These are phyloP conservation scores for Bombus huntii DNA, from an alignment of 1,140 invertebrate species.

Conservation along the genomic window DNA sequence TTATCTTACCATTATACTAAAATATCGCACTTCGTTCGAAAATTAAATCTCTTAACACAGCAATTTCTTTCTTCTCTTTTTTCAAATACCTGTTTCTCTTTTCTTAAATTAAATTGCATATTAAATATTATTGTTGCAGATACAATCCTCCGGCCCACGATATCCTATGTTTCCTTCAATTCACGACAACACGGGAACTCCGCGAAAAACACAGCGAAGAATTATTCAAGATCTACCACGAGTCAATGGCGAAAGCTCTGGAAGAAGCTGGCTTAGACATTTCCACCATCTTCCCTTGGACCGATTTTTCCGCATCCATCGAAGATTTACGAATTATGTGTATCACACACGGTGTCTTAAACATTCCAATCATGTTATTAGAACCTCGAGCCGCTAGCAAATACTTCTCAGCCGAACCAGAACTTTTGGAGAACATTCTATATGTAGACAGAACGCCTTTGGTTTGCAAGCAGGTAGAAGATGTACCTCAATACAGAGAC, in stretches of 20 bases:
- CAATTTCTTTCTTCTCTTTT: no score
- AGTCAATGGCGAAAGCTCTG: conserved; percentile 51
- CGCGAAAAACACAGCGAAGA: conserved; percentile 56
- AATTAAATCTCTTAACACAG: no score
- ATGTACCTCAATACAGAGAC: conserved; percentile 57
- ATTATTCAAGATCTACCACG: conserved; percentile 69
- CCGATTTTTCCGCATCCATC: conserved; percentile 66
- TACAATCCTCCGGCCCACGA: conserved; percentile 85
- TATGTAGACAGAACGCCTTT: conserved; percentile 71
- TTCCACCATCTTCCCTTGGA: conserved; percentile 61
- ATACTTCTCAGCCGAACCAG: conserved; percentile 64
- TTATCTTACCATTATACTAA: no score
- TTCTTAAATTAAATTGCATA: not conserved
- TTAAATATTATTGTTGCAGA: conserved; percentile 53
- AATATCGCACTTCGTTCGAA: no score
- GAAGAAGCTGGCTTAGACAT: conserved; percentile 56
- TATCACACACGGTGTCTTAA: conserved; percentile 67
- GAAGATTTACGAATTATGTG: conserved; percentile 64
- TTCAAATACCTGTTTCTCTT: no score
- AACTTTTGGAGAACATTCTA: conserved; percentile 62
- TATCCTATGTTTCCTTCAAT: conserved; percentile 76
- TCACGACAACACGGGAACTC: conserved; percentile 68
- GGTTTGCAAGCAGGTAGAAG: conserved; percentile 60
- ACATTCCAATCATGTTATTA: conserved; percentile 71
- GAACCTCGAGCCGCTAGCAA: conserved; percentile 62